Evolutionary conservation across 1,140 invertebrate genomes (phyloP), one percentile per base, ranked within the genome.

Genomic region (Harlomillsia oculata): DNA sequence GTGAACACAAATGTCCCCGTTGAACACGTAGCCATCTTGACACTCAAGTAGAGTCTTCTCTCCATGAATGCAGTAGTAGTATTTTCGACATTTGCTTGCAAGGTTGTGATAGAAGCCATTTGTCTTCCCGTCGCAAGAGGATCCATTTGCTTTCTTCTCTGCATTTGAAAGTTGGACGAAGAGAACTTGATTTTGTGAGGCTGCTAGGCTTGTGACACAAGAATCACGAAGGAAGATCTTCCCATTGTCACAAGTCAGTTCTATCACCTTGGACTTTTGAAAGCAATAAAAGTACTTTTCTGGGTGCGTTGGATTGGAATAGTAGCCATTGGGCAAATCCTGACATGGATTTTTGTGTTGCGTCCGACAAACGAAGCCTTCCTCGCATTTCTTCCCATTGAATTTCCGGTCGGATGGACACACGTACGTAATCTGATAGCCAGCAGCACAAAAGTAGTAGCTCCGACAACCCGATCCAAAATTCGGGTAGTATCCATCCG

Each of bases 281-380:
- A 75, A 70, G 67, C 78, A 80, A 63, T 76, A 77, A 64, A 75
- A 77, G 60, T 75, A 80, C 68, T 75, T 78, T 57, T 78, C 41
- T 71, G 72, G 75, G 71, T 46, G 72, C 66, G 8, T 59, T 76
- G 72, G 18, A 5, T 36, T 57, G 6, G 56, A 26, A 23, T 65
- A 65, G 59, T 80, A 80, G 5, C 79, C 78, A 57, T 78, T 75
- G 3, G 72, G 60, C 26, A 74, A 68, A 2, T 72, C 71, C 5
- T 67, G 55, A 53, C 78, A 80, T 5, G 71, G 71, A 60, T 74
- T 72, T 25, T 29, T 20, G 9, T 41, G 23, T 26, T 16, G 46
- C 1, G 55, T 62, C 3, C 72, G 69, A 61, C 77, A 79, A 3
- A 65, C 72, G 43, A 74, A 68, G 40, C 66, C 32, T 63, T 69